These are phyloP conservation scores for Lepus oiostolus DNA, from an alignment of 2,797 vertebrate species.

Conservation along the genomic window DNA sequence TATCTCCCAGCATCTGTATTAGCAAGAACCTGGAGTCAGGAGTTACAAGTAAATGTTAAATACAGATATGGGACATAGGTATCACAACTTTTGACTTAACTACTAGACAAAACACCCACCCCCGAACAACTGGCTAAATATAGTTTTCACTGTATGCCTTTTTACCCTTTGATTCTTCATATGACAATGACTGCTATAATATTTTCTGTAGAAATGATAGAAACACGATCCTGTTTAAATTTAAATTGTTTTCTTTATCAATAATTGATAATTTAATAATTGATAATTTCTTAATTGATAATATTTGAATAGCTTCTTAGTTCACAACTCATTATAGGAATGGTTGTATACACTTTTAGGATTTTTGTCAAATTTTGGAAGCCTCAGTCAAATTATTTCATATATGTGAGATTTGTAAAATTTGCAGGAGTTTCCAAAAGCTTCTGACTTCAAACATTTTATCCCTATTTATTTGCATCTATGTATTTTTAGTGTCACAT, in stretches of 20 bases:
- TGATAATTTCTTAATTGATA: neutral
- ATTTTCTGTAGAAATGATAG: neutral
- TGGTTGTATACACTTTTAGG: neutral
- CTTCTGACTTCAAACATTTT: neutral
- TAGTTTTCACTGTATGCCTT: neutral
- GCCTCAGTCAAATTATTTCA: neutral
- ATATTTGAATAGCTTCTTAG: neutral
- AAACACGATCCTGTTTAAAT: neutral
- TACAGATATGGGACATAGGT: too few relatives aligned
- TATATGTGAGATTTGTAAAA: neutral
- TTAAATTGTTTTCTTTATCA: neutral
- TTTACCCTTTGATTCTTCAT: constrained; percentile 32
- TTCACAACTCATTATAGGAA: constrained; percentile 27
- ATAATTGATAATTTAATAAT: neutral
- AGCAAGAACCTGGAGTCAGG: too few relatives aligned
- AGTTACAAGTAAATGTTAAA: too few relatives aligned
- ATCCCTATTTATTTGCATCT: neutral
- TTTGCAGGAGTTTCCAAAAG: neutral
- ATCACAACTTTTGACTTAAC: too few relatives aligned
- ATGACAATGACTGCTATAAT: neutral
- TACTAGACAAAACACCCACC: too few relatives aligned
- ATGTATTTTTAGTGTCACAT: neutral
- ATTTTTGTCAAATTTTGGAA: constrained; percentile 28
- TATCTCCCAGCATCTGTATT: too few relatives aligned
- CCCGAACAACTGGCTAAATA: neutral